phyloP scores from a whole-genome alignment of 1,140 invertebrate genomes.

The Cephus cinctus region DNA sequence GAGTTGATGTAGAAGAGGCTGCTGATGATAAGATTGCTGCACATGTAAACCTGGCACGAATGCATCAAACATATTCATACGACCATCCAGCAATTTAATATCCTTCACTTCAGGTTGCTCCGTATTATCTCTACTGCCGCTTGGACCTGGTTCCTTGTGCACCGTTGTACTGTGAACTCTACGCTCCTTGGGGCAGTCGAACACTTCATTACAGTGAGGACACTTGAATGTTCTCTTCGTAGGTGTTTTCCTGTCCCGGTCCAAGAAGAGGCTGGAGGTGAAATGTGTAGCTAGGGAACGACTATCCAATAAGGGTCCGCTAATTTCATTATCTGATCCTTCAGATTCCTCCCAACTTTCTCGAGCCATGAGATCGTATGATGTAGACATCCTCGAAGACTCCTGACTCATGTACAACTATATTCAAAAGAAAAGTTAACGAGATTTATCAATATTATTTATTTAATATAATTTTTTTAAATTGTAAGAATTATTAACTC shows the following conservation, averaged over 20 bases:
- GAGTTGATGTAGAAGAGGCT: constrained; percentile 47
- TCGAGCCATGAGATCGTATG: constrained; percentile 66
- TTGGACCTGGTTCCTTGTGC: constrained; percentile 55
- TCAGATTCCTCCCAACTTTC: constrained; percentile 69
- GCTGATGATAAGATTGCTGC: constrained; percentile 45
- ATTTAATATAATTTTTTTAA: constrained; percentile 5
- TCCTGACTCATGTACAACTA: constrained; percentile 61
- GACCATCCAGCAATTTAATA: constrained; percentile 49
- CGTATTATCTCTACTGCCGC: constrained; percentile 39
- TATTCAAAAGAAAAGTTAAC: constrained; percentile 22
- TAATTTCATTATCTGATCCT: constrained; percentile 61
- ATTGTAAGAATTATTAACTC: constrained; percentile 26
- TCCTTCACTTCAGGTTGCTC: constrained; percentile 47
- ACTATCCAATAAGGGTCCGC: constrained; percentile 48
- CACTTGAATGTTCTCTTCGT: constrained; percentile 59
- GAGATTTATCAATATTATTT: too few species aligned
- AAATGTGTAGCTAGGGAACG: constrained; percentile 52
- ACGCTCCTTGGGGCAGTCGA: constrained; percentile 66
- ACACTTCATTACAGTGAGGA: constrained; percentile 61
- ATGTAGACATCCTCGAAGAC: constrained; percentile 60
- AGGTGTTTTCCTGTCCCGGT: constrained; percentile 53
- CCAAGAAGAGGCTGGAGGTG: constrained; percentile 50
- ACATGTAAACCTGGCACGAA: constrained; percentile 48
- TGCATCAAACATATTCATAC: constrained; percentile 50
- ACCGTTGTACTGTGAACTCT: constrained; percentile 60